Percentiles rank a stretch among this genome's conserved stretches.
Conservation (phyloP, 2,113 vertebrate species). For the Pseudorhombus dupliciocellatus region DNA sequence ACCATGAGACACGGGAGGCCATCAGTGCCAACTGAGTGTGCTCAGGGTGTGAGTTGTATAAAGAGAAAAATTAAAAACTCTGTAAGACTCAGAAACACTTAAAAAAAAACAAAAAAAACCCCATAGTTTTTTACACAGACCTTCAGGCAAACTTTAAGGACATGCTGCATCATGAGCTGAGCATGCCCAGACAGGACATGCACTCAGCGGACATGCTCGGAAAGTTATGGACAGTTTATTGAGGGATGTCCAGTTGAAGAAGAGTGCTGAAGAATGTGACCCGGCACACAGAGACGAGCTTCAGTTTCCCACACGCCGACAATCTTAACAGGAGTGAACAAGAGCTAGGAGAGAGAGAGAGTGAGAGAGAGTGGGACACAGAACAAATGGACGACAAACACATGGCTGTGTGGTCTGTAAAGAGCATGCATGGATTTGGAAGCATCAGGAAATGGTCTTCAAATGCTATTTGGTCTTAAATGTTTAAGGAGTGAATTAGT, state of each 20-base stretch:
- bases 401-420: conserved; percentile 66
- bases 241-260: conserved; percentile 30
- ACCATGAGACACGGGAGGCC: conserved; percentile 93
- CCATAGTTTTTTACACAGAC: conserved; percentile 58
- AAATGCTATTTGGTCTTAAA: conserved; percentile 98
- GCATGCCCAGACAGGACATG: conserved; percentile 33
- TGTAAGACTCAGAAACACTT: conserved; percentile 49
- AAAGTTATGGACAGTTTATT: conserved; percentile 6
- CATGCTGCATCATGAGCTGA: conserved; percentile 32
- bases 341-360: conserved; percentile 29
- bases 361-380: conserved; percentile 22
- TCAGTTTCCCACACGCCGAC: conserved; percentile 56
- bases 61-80: conserved; percentile 25
- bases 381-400: conserved; percentile 67
- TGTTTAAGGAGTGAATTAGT: conserved; percentile 95
- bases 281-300: conserved; percentile 31
- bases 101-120: conserved; percentile 28
- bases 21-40: conserved; percentile 92
- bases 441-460: conserved; percentile 83
- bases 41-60: conserved; percentile 19
- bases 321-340: conserved; percentile 55
- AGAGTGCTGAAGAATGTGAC: conserved; percentile 24
- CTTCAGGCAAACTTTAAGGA: conserved; percentile 47
- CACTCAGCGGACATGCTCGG: conserved; percentile 36
- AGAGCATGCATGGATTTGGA: conserved; percentile 95